Base-by-base conservation (phyloP, 2,888 invertebrate species). In the Phymatocera aterrima region DNA sequence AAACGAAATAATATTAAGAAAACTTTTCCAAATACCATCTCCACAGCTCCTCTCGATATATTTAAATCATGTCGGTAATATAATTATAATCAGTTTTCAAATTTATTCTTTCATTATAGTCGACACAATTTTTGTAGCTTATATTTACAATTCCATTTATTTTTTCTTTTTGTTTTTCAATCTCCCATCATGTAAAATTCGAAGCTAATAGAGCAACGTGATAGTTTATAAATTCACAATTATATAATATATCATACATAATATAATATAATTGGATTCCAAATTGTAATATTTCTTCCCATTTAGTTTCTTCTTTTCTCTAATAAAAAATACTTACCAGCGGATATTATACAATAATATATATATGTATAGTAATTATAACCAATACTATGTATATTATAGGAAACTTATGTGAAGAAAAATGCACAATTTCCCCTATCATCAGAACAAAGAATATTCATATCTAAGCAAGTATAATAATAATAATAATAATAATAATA, bases 311-410 rank as follows among this genome's bases (percentile, higher is more conserved):
- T 40, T 28, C 31, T 65, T 61, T 46, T 64, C 28, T 75, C 68
- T 77, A 79, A 80, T 77, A 68, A 80, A 80, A 72, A 72, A 48
- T 72, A 72, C 72, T 72, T n/a, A 48, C 72, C 68, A 40, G 68
- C 43, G 68, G 43, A 51, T 51, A 51, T 21, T 12, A 72, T 72
- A 72, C 18, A 34, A 18, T 24, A 43, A 46, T 60, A 51, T 60
- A 24, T 21, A 28, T 21, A 28, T 28, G 28, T 60, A 57, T 68
- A 68, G 51, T 51, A 72, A n/a, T n/a, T n/a, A n/a, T n/a, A n/a
- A n/a, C n/a, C 18, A 34, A 18, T 24, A 43, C 24, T 60, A 51
- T 60, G 3, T 21, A 28, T 21, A 28, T 28, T 6, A 24, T 24
- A 43, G 43, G 51, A 34, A 72, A 72, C 31, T 72, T 51, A 72